Conservation (phyloP, 2,888 invertebrate genomes). For the Pilophorus perplexus region DNA sequence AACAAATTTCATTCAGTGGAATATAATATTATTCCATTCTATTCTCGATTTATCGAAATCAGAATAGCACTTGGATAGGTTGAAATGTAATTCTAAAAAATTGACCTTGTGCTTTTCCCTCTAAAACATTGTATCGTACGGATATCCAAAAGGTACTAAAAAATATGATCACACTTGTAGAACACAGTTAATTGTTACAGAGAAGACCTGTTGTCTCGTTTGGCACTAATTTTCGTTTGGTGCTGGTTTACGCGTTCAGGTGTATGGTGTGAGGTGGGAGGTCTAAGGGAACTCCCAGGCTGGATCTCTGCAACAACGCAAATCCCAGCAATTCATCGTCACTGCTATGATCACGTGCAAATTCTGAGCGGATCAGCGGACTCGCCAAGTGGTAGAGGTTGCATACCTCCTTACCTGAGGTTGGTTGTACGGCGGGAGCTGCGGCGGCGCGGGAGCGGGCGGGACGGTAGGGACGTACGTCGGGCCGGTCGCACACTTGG, state of each 20-base stretch:
- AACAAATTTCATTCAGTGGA: too few relatives aligned
- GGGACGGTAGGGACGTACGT: conserved; percentile 55
- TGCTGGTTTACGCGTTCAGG: conserved; percentile 39
- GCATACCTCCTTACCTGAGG: conserved; percentile 46
- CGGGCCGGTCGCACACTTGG: conserved; percentile 58
- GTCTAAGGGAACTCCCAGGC: conserved; percentile 54
- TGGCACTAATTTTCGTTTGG: conserved; percentile 6
- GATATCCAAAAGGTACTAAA: neutral
- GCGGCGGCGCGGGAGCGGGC: conserved; percentile 52
- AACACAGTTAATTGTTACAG: neutral
- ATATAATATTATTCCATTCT: too few relatives aligned
- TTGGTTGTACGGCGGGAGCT: conserved; percentile 42
- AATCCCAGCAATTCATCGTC: too few relatives aligned
- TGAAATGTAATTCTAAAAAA: too few relatives aligned
- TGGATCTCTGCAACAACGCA: conserved; percentile 53
- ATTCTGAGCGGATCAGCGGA: too few relatives aligned
- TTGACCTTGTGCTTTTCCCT: conserved; percentile 27
- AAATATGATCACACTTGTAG: conserved; percentile 4
- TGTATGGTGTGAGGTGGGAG: conserved; percentile 54
- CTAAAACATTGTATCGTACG: neutral
- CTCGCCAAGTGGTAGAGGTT: too few relatives aligned
- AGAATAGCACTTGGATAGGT: too few relatives aligned
- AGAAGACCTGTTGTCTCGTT: neutral
- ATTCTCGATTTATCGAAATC: too few relatives aligned
- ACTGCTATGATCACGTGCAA: too few relatives aligned